Evolutionary conservation across 2,797 vertebrate genomes (phyloP).

Genomic region (Urocyon cinereoargenteus): DNA sequence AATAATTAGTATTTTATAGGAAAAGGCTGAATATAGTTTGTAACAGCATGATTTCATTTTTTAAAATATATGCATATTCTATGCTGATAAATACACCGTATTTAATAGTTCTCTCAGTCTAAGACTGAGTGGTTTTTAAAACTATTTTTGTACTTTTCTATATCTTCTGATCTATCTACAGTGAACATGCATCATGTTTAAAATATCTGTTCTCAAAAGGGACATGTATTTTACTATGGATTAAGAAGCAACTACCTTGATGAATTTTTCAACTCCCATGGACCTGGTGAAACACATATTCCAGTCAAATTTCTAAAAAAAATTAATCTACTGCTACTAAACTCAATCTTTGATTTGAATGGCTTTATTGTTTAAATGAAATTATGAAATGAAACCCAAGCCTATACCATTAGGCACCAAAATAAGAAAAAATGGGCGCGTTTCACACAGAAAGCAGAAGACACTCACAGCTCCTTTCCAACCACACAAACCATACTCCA

Average conservation of each 20-base stretch:
- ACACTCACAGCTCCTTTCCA: neutral
- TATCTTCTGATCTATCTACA: constrained; percentile 10
- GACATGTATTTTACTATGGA: constrained; percentile 13
- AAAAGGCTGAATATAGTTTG: neutral
- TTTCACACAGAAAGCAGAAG: constrained; percentile 4
- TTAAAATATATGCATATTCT: neutral
- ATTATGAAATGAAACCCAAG: constrained; percentile 7
- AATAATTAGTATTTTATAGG: constrained; percentile 17
- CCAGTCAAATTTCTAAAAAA: neutral
- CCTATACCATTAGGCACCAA: neutral
- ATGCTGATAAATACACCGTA: constrained; percentile 14
- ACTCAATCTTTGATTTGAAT: neutral
- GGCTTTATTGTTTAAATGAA: constrained; percentile 37
- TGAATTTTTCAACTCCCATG: neutral
- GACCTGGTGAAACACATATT: neutral
- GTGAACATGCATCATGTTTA: neutral
- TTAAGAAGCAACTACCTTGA: constrained; percentile 21
- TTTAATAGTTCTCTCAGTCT: neutral
- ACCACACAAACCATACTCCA: neutral
- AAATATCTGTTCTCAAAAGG: constrained; percentile 31
- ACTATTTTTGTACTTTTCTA: neutral
- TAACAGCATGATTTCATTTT: neutral
- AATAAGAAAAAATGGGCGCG: neutral
- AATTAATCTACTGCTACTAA: constrained; percentile 35
- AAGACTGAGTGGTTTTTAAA: neutral